Conservation (phyloP, 1,140 invertebrate species). For the Drosophila ironensis region DNA sequence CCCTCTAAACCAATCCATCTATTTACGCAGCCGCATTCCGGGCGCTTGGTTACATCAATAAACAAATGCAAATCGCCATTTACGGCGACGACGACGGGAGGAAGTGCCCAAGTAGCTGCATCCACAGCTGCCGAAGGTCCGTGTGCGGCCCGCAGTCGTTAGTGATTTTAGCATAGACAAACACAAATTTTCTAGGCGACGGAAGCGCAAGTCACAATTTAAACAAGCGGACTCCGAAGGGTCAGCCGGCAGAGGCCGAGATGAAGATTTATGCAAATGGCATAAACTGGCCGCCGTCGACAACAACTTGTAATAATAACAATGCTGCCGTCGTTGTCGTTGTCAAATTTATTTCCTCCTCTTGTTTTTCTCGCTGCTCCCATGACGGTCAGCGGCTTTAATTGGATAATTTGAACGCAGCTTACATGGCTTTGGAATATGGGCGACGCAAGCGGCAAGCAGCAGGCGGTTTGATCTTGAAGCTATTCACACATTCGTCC, state of each 20-base stretch:
- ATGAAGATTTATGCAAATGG: constrained; percentile 76
- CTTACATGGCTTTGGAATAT: constrained; percentile 33
- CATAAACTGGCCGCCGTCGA: constrained; percentile 28
- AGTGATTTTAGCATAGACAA: constrained; percentile 45
- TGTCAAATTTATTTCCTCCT: constrained; percentile 28
- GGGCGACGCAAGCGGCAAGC: constrained; percentile 28
- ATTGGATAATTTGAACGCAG: constrained; percentile 69
- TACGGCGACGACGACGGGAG: constrained; percentile 65
- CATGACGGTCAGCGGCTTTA: constrained; percentile 46
- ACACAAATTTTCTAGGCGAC: constrained; percentile 2
- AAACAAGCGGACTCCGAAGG: constrained; percentile 27
- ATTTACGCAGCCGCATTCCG: constrained; percentile 36
- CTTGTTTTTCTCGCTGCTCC: constrained; percentile 2
- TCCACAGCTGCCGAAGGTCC: constrained; percentile 32
- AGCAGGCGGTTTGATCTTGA: constrained; percentile 45
- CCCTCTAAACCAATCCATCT: constrained; percentile 5
- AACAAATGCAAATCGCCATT: constrained; percentile 69
- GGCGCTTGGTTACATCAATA: constrained; percentile 29
- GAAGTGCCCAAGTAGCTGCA: constrained; percentile 61
- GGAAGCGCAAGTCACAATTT: constrained; percentile 19
- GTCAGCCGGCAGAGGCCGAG: constrained; percentile 28
- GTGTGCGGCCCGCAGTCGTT: constrained; percentile 49
- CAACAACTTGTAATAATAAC: constrained; percentile 52
- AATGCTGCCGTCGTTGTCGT: constrained; percentile 1
- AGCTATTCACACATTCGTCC: constrained; percentile 53